These are phyloP conservation scores for Petromus typicus DNA, from an alignment of 2,113 vertebrate species.

Conservation along the genomic window DNA sequence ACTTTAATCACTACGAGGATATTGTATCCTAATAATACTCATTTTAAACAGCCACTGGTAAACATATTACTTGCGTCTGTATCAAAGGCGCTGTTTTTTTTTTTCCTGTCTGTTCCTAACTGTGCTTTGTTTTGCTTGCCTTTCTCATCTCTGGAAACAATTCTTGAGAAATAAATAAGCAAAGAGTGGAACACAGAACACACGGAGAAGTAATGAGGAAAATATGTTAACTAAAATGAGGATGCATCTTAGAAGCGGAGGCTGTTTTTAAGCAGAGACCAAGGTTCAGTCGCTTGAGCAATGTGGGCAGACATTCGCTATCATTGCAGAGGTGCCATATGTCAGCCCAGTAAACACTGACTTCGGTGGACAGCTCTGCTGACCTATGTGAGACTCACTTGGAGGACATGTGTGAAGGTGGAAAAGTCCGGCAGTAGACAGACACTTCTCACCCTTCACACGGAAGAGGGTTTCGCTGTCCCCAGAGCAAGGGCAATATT, in stretches of 20 bases:
- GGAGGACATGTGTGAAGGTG: not conserved
- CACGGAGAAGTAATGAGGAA: constrained; percentile 55
- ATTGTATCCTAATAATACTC: constrained; percentile 65
- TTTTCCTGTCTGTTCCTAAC: constrained; percentile 64
- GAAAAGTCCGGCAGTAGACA: not conserved
- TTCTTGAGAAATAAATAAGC: constrained; percentile 77
- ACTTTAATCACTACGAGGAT: constrained; percentile 28
- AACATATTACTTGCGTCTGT: constrained; percentile 72
- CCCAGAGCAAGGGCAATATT: not conserved
- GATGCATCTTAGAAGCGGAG: constrained; percentile 61
- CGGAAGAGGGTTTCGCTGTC: not conserved
- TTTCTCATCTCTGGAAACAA: constrained; percentile 77
- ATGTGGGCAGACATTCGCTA: constrained; percentile 47
- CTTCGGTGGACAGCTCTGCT: constrained; percentile 14
- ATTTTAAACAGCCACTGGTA: constrained; percentile 69
- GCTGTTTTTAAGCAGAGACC: constrained; percentile 63
- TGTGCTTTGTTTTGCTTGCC: constrained; percentile 52
- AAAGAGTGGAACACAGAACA: constrained; percentile 73
- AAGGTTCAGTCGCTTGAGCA: constrained; percentile 9
- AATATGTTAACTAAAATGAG: constrained; percentile 72
- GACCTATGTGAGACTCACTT: not conserved
- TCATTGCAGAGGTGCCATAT: constrained; percentile 38
- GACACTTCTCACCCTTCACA: too few relatives aligned
- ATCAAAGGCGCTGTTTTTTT: not conserved
- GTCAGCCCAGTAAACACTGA: constrained; percentile 68